These are phyloP conservation scores for Heliocidaris tuberculata DNA, from an alignment of 35 echinoderm and acorn worm genomes.

Conservation along the genomic window DNA sequence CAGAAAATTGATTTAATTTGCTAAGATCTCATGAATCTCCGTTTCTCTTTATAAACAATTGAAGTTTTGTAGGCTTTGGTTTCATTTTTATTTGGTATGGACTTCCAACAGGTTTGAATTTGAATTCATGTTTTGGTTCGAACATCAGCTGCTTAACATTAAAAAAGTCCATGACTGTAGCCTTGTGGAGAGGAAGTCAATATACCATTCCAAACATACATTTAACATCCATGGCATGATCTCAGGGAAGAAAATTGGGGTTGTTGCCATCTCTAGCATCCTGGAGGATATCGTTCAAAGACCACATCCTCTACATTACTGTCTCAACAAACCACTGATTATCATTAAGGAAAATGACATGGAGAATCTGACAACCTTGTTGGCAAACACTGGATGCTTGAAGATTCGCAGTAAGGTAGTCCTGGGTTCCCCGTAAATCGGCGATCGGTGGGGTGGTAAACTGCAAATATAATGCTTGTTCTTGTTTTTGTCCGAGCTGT, in stretches of 20 bases:
- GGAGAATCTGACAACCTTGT: constrained; percentile 44
- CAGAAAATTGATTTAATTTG: too few species aligned
- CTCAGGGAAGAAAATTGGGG: background rate
- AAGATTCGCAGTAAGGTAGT: constrained; percentile 32
- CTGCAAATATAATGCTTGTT: constrained; percentile 58
- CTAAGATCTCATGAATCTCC: too few species aligned
- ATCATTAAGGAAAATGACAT: background rate
- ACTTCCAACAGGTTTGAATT: too few species aligned
- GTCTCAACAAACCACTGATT: background rate
- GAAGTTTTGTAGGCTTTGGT: too few species aligned
- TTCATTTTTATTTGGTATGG: too few species aligned
- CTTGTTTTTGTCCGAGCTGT: background rate
- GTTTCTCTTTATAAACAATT: too few species aligned
- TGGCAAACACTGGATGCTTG: constrained; percentile 28
- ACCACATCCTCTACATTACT: background rate
- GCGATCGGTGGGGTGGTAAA: background rate
- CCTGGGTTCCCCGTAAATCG: constrained; percentile 16
- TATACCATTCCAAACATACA: too few species aligned
- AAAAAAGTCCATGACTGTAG: too few species aligned
- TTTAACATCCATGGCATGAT: too few species aligned
- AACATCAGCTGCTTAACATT: too few species aligned
- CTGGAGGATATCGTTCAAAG: background rate
- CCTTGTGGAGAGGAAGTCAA: too few species aligned
- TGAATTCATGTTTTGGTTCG: too few species aligned
- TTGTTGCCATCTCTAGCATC: background rate